Base-by-base conservation (phyloP, 2,797 vertebrate genomes). In the Perodicticus potto region DNA sequence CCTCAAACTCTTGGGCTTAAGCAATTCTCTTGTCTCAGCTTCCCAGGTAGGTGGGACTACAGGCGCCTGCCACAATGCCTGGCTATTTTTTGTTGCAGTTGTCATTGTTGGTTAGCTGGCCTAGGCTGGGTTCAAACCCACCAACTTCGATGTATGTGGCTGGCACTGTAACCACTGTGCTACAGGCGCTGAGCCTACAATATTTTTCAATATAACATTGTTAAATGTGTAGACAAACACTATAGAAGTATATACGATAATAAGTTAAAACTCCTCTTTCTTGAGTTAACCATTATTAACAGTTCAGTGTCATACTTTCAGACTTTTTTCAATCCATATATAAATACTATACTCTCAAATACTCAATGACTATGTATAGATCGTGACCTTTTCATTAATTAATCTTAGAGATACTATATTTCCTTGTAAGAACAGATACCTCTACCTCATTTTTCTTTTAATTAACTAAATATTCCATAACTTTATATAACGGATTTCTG, bases 201-300 rank as follows among this genome's bases (percentile, higher is more conserved):
- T 93, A 85, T 5, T 81, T 67, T 82, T 81, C 59, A 67, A 32
- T 73, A 73, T 80, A 73, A 53, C 82, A 59, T 82, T 93, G 34
- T 83, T 87, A 82, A 87, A 63, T 77, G 49, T 81, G 14, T 53
- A 34, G 70, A n/a, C 34, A 63, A 77, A 61, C 27, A 59, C 40
- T 40, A 25, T 32, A 63, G 61, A 84, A 34, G 17, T 91, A 45
- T 12, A 16, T 37, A 67, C 67, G 37, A 65, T 76, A 78, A 69
- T 72, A 94, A 77, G 7, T 61, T 86, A 90, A 76, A n/a, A n/a
- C 7, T 86, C 59, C 23, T 81, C 23, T 53, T 22, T 13, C 67
- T 73, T 53, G 29, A 59, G 37, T 86, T 90, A 82, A n/a, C n/a
- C 29, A 84, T 84, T 77, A 40, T 74, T 67, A 81, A 86, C 91